Evolutionary conservation across 2,888 invertebrate species (phyloP), one percentile per base, ranked within the genome.

Genomic region (Seladonia tumulorum): DNA sequence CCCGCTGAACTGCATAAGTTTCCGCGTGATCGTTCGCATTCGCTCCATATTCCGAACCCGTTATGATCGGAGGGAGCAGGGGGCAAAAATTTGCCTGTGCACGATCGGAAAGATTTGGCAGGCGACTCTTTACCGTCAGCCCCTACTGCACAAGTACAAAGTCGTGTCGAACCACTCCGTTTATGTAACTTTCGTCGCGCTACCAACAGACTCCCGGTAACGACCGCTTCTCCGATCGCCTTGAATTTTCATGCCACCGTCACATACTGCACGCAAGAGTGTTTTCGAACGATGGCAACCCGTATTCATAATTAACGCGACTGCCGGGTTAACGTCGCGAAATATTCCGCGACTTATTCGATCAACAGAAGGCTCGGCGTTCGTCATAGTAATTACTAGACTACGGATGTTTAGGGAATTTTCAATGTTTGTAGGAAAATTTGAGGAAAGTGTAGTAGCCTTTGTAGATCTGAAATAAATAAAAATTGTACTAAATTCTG

Each of bases 1-100:
- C 72, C 53, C 82, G 53, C 60, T 71, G 68, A 79, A 84, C 73
- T 76, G 66, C 70, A 80, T 47, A 87, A 89, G 66, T 88, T 88
- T 88, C 76, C 47, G 66, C 75, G 70, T 72, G 79, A 86, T 82
- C 85, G 86, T 81, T 72, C 63, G 53, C 78, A 53, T 87, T 82
- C 87, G 87, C 79, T 78, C 83, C 85, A 87, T 87, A 83, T 81
- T 87, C 86, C 80, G 53, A 66, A 68, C 76, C 78, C 80, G 76
- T 39, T 83, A 70, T 74, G 80, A 80, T 82, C 84, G 79, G 76
- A 3, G 18, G 53, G 53, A 22, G 49, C 35, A 35, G 68, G 57
- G 25, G 72, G 71, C 47, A 60, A 73, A 83, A 83, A 83, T 84
- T 87, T 79, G 77, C 57, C 45, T 25, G 87, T 83, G 78, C 83